A percentile compares a stretch with the other conserved stretches of the same genome.
Evolutionary conservation across 2,888 invertebrate species (phyloP).

Genomic region (Eurytoma adleriae): DNA sequence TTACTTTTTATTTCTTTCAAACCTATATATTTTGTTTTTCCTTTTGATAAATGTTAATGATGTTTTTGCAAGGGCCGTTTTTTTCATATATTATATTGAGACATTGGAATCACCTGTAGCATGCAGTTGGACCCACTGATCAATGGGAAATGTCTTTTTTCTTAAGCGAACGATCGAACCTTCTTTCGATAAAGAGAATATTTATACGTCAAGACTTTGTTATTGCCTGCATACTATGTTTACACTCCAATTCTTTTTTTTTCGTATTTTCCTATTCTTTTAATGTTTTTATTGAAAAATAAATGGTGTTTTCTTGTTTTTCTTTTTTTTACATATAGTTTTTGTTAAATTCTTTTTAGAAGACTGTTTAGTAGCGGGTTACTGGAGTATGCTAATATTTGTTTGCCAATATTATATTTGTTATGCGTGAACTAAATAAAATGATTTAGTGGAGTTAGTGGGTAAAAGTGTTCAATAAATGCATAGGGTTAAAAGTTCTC

Average conservation of each 20-base stretch:
- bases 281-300: no score
- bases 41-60: conserved; percentile 9
- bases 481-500: not conserved
- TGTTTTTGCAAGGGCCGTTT: conserved; percentile 21
- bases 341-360: no score
- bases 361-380: no score
- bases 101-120: conserved; percentile 30
- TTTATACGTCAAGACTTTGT: not conserved
- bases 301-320: no score
- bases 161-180: conserved; percentile 25
- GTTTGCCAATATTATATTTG: no score
- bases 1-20: conserved; percentile 20
- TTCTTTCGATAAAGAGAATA: conserved; percentile 41
- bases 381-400: no score
- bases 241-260: no score
- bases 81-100: not conserved
- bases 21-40: conserved; percentile 9
- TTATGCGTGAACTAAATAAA: no score
- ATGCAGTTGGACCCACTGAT: conserved; percentile 18
- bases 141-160: conserved; percentile 43
- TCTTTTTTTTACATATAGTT: no score
- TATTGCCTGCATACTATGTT: not conserved
- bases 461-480: no score
- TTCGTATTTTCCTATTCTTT: no score
- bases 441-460: no score